phyloP scores from a whole-genome alignment of 2,113 vertebrate species.

The Bos javanicus region DNA sequence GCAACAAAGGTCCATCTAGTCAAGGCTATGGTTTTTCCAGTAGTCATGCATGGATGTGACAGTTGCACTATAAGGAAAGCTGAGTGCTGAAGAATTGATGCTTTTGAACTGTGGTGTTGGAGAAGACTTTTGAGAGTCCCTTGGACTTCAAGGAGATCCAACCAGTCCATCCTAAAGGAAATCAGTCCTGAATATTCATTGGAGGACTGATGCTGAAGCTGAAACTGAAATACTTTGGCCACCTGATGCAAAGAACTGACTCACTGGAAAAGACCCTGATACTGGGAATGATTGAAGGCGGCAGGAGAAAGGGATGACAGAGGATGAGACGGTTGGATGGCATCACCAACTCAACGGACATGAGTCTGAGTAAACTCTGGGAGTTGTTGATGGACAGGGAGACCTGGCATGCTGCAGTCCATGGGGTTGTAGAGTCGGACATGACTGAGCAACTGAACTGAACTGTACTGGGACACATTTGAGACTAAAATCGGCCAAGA shows the following conservation, averaged over 20 bases:
- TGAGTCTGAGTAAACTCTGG: neutral
- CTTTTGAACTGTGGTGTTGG: neutral
- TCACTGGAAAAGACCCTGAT: neutral
- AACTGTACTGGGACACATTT: neutral
- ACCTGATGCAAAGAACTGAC: neutral
- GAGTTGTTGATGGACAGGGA: neutral
- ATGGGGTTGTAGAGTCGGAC: neutral
- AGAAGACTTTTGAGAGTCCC: neutral
- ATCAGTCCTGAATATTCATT: neutral
- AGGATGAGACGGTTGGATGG: neutral
- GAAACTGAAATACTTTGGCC: neutral
- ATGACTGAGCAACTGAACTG: neutral
- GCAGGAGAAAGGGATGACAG: neutral
- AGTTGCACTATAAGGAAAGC: neutral
- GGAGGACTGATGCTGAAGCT: neutral
- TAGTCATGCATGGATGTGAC: neutral
- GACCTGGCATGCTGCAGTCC: neutral
- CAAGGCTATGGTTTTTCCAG: neutral
- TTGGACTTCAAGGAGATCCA: neutral
- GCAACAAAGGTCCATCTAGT: neutral
- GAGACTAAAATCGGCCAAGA: neutral
- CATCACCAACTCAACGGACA: neutral
- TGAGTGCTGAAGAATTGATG: accelerated
- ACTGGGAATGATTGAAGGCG: neutral
- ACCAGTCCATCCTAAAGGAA: neutral